Percentiles rank a stretch among this genome's conserved stretches.
phyloP scores from a whole-genome alignment of 2,797 vertebrate species.

The Babyrousa celebensis region DNA sequence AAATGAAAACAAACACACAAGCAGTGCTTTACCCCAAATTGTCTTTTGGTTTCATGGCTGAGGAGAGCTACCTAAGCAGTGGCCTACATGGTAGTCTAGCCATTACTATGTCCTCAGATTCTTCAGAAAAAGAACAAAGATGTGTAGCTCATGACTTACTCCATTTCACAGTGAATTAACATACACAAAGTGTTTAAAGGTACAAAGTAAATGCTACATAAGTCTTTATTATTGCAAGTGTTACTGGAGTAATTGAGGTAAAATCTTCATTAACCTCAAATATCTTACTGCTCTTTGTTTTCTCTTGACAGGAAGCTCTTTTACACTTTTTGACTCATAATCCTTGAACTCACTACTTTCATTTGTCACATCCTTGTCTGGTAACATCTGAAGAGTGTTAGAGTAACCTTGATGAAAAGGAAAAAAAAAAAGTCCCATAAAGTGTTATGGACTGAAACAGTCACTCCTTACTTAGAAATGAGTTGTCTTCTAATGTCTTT shows the following conservation, averaged over 20 bases:
- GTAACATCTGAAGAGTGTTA: slow-evolving; percentile 17
- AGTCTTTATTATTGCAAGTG: not conserved
- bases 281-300: not conserved
- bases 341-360: slow-evolving; percentile 57
- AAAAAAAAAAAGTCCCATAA: slow-evolving; percentile 22
- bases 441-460: slow-evolving; percentile 60
- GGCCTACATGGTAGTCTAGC: not conserved
- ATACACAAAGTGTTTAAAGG: not conserved
- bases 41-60: not conserved
- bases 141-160: not conserved
- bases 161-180: not conserved
- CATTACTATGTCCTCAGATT: not conserved
- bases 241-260: not conserved
- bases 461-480: slow-evolving; percentile 55
- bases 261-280: not conserved
- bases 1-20: too few relatives aligned
- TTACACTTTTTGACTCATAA: not conserved
- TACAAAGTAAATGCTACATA: not conserved
- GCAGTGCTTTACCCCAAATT: not conserved
- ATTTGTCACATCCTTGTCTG: slow-evolving; percentile 1
- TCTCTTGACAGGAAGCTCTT: not conserved
- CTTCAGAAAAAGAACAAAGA: not conserved
- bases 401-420: slow-evolving; percentile 67
- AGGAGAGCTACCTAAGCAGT: not conserved
- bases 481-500: slow-evolving; percentile 45